Evolutionary conservation across 1,140 invertebrate species (phyloP).

Genomic region (Pseudomyrmex sp.): DNA sequence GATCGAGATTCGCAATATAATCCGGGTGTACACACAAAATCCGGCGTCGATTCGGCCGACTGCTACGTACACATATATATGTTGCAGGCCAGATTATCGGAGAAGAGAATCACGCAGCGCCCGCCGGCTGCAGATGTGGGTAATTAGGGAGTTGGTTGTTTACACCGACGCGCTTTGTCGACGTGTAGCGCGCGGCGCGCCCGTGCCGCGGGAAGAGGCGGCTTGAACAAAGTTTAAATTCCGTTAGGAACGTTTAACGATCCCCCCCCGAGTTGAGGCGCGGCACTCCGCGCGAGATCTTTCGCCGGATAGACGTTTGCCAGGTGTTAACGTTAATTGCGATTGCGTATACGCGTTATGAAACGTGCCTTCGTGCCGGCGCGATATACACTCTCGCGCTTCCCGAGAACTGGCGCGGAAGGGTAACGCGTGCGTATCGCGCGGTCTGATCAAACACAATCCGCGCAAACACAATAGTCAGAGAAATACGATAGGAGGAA

Average conservation of each 20-base stretch:
- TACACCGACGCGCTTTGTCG: constrained; percentile 31
- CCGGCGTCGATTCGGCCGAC: neutral
- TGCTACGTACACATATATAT: neutral
- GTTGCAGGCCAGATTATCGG: neutral
- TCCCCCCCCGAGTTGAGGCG: constrained; percentile 7
- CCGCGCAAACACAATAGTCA: constrained; percentile 38
- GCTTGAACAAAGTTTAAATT: constrained; percentile 46
- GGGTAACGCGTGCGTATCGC: constrained; percentile 40
- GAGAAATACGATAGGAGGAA: constrained; percentile 29
- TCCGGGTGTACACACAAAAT: too few relatives aligned
- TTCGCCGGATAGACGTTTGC: neutral
- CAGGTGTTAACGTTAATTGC: constrained; percentile 42
- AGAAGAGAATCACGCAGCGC: constrained; percentile 12
- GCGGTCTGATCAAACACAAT: constrained; percentile 42
- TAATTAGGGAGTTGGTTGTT: constrained; percentile 56
- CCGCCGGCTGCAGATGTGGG: constrained; percentile 46
- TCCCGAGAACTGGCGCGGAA: constrained; percentile 1
- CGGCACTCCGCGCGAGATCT: constrained; percentile 9
- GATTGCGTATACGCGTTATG: constrained; percentile 35
- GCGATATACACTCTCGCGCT: constrained; percentile 15
- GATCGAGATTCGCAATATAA: too few relatives aligned
- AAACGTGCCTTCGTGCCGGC: constrained; percentile 33
- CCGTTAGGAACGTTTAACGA: constrained; percentile 51
- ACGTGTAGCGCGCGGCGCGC: neutral
- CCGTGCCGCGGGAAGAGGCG: neutral